A percentile compares a stretch with the other conserved stretches of the same genome.
These are phyloP conservation scores for Drosophila mercatorum DNA, from an alignment of 2,888 invertebrate genomes.

Conservation along the genomic window DNA sequence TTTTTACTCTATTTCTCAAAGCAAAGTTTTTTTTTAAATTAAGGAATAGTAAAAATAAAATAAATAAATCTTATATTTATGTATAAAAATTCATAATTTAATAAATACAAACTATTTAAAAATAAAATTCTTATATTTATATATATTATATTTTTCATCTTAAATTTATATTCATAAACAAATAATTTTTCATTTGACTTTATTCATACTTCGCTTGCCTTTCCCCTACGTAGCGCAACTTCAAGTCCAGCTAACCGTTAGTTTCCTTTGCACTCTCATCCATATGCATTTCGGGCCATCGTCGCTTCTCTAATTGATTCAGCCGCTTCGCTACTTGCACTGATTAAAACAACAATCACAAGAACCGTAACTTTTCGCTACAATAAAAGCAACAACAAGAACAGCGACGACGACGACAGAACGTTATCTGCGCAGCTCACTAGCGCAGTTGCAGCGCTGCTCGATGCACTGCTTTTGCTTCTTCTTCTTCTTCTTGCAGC, in stretches of 20 bases:
- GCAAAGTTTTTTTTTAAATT: no score
- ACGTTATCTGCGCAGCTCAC: conserved; percentile 8
- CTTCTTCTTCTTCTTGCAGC: conserved; percentile 11
- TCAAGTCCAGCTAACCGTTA: background rate
- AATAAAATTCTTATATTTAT: no score
- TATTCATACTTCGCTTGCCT: no score
- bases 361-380: conserved; percentile 20
- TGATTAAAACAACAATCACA: conserved; percentile 30
- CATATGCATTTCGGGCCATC: conserved; percentile 15
- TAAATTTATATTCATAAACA: no score
- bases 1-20: no score
- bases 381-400: conserved; percentile 21
- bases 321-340: conserved; percentile 11
- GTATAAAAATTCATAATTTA: no score
- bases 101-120: no score
- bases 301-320: conserved; percentile 4
- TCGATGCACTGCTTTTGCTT: conserved; percentile 12
- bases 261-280: background rate
- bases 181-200: no score
- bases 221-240: background rate
- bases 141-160: no score
- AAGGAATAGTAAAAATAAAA: no score
- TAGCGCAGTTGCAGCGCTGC: conserved; percentile 29
- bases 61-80: no score
- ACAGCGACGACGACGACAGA: background rate